Evolutionary conservation across 2,888 invertebrate species (phyloP).

Genomic region (Drosophila mercatorum): DNA sequence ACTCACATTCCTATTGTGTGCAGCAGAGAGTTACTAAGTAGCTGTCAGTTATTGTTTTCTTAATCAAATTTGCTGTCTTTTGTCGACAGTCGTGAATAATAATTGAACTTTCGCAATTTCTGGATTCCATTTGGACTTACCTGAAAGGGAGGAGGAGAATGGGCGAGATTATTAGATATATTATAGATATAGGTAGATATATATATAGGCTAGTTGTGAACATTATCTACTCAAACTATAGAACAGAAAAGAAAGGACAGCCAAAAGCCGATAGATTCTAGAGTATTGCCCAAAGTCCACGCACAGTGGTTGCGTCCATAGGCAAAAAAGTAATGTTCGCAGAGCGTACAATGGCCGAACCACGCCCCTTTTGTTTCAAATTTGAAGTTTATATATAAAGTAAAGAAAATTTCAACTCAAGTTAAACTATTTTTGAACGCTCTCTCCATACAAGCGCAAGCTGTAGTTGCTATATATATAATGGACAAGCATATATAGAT

Average conservation of each 20-base stretch:
- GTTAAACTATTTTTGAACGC: too few species aligned
- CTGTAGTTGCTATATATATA: too few species aligned
- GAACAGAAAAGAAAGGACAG: not conserved
- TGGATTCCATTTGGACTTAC: not conserved
- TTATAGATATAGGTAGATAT: not conserved
- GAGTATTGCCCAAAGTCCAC: not conserved
- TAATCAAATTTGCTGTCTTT: not conserved
- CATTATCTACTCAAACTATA: not conserved
- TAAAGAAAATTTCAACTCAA: too few species aligned
- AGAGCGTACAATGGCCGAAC: too few species aligned
- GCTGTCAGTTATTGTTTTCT: constrained; percentile 2
- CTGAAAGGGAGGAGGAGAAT: not conserved
- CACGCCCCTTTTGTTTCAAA: too few species aligned
- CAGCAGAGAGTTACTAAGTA: constrained; percentile 1
- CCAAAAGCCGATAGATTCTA: not conserved
- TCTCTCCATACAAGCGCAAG: too few species aligned
- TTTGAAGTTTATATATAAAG: too few species aligned
- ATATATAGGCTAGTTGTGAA: too few species aligned
- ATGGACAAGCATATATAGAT: too few species aligned
- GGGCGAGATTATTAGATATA: not conserved
- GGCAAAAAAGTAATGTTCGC: too few species aligned
- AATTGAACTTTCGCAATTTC: not conserved
- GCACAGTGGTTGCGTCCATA: too few species aligned
- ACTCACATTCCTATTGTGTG: not conserved
- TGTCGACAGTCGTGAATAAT: not conserved